These are phyloP conservation scores for Panthera uncia DNA, from an alignment of 2,113 vertebrate species.

Conservation along the genomic window DNA sequence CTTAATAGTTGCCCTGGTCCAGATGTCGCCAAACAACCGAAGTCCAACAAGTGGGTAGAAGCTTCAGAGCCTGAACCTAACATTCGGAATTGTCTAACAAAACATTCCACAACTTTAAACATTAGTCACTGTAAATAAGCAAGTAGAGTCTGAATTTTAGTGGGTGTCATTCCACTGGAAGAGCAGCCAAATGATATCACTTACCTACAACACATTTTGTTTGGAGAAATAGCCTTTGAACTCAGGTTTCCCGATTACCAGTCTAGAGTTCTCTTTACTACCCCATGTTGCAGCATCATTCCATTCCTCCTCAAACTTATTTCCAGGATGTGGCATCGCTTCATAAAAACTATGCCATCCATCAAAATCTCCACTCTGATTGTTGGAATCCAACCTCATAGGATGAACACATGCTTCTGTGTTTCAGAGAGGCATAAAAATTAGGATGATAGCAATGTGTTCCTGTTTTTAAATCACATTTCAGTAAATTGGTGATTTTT, in stretches of 20 bases:
- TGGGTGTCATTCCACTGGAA: background rate
- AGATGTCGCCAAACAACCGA: background rate
- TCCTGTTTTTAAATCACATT: background rate
- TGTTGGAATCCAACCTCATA: background rate
- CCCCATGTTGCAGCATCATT: background rate
- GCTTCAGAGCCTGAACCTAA: background rate
- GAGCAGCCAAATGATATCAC: background rate
- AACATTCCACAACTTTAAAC: background rate
- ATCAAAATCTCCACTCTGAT: background rate
- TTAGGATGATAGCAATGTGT: background rate
- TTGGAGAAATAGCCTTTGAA: background rate
- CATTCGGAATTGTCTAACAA: background rate
- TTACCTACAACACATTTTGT: background rate
- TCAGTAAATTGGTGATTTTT: conserved; percentile 45
- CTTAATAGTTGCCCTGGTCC: background rate
- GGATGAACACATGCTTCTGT: background rate
- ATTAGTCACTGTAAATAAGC: background rate
- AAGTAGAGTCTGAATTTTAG: background rate
- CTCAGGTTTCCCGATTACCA: background rate
- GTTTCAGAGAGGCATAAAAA: background rate
- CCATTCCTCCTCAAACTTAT: background rate
- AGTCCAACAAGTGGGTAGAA: background rate
- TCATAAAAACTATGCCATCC: background rate
- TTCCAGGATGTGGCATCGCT: background rate
- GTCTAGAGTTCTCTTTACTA: background rate